phyloP scores from a whole-genome alignment of 2,888 invertebrate species.

The Hedychridium roseum region DNA sequence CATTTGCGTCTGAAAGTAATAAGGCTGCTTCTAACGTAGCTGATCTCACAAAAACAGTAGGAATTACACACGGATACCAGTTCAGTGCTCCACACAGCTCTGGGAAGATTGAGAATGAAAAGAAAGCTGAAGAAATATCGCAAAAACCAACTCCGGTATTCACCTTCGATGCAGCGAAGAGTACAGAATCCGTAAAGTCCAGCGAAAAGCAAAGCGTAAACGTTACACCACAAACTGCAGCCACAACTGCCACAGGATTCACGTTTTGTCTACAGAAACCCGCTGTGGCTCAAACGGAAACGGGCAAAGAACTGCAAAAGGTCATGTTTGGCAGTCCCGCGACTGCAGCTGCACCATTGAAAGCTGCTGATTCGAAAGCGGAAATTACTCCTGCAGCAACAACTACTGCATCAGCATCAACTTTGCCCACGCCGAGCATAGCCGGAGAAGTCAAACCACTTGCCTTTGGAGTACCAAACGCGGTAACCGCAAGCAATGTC shows the following conservation, averaged over 20 bases:
- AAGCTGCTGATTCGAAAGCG: not conserved
- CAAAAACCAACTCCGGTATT: conserved; percentile 26
- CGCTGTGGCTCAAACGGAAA: conserved; percentile 5
- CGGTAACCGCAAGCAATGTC: conserved; percentile 8
- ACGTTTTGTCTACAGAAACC: conserved; percentile 49
- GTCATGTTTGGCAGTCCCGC: conserved; percentile 22
- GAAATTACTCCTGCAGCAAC: not conserved
- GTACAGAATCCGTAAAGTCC: conserved; percentile 8
- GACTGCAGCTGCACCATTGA: conserved; percentile 8
- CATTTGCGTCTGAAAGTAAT: conserved; percentile 15
- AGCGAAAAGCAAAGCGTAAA: conserved; percentile 19
- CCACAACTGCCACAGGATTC: conserved; percentile 25
- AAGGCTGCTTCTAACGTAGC: conserved; percentile 6
- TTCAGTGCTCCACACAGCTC: no score
- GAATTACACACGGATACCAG: conserved; percentile 20
- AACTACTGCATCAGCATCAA: conserved; percentile 9
- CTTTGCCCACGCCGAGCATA: conserved; percentile 8
- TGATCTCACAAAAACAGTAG: conserved; percentile 4
- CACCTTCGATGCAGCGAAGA: conserved; percentile 50
- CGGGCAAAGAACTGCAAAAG: conserved; percentile 11
- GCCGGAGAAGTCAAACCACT: conserved; percentile 17
- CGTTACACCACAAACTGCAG: conserved; percentile 7
- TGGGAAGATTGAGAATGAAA: conserved; percentile 22
- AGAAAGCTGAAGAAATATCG: conserved; percentile 19
- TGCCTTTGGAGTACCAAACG: conserved; percentile 32